These are phyloP conservation scores for Calidris pygmaea DNA, from an alignment of 2,113 vertebrate genomes.

Conservation along the genomic window DNA sequence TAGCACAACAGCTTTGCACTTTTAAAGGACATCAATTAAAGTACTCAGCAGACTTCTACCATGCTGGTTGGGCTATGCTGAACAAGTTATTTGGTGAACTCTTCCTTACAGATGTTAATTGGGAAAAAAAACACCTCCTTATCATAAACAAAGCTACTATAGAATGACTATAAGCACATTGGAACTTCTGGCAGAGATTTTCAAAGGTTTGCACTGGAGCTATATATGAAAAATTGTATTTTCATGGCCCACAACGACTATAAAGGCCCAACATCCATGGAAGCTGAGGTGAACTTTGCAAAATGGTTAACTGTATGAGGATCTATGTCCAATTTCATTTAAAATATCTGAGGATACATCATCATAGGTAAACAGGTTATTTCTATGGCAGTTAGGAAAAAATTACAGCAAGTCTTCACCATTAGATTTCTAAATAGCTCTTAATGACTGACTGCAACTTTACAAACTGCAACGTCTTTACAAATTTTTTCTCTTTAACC, in stretches of 20 bases:
- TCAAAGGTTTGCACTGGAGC: not conserved
- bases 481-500: not conserved
- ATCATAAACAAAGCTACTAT: not conserved
- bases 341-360: not conserved
- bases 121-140: rapidly evolving
- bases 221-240: not conserved
- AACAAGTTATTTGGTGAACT: not conserved
- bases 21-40: constrained; percentile 19
- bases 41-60: not conserved
- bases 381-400: not conserved
- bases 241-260: not conserved
- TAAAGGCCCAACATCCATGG: not conserved
- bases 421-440: not conserved
- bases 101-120: not conserved
- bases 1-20: constrained; percentile 27
- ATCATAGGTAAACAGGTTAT: not conserved
- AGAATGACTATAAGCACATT: not conserved
- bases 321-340: not conserved
- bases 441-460: not conserved
- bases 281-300: not conserved
- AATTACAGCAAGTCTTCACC: not conserved
- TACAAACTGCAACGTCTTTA: rapidly evolving
- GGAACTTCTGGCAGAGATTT: not conserved
- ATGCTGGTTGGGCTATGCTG: not conserved
- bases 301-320: not conserved